phyloP scores from a whole-genome alignment of 2,888 invertebrate genomes.

The Xylocampa areola region DNA sequence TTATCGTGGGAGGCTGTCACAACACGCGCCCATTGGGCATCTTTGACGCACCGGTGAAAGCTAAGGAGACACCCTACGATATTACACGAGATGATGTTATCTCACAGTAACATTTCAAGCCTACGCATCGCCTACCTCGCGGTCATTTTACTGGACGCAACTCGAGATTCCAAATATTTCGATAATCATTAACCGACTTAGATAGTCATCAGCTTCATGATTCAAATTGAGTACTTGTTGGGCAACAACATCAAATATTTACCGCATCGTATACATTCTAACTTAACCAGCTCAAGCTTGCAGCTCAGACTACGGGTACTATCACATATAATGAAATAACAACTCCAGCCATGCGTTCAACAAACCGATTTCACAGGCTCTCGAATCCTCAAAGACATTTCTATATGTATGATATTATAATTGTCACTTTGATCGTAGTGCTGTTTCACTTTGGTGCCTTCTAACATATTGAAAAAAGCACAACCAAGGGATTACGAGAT shows the following conservation, averaged over 20 bases:
- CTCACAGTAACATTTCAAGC: conserved; percentile 77
- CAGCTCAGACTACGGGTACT: neutral
- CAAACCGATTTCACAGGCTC: neutral
- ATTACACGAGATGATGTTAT: conserved; percentile 80
- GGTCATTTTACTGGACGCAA: conserved; percentile 64
- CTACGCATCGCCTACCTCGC: conserved; percentile 78
- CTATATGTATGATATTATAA: neutral
- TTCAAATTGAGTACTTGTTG: conserved; percentile 44
- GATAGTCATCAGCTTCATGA: conserved; percentile 63
- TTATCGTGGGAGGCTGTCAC: conserved; percentile 90
- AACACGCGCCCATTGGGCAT: conserved; percentile 83
- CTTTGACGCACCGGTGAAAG: conserved; percentile 85
- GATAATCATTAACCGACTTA: conserved; percentile 71
- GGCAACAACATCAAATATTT: conserved; percentile 39
- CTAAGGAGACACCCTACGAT: conserved; percentile 81
- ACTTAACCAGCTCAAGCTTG: conserved; percentile 2
- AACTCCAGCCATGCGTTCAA: neutral
- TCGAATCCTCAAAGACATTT: neutral
- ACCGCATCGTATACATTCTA: conserved; percentile 12
- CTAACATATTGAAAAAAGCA: conserved; percentile 12
- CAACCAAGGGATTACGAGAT: conserved; percentile 30
- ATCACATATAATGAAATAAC: conserved; percentile 5
- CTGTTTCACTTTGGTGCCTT: neutral
- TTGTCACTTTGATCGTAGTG: no score
- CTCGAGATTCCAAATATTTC: conserved; percentile 69